Base-by-base conservation (phyloP, 1,140 invertebrate species). In the Bombus vancouverensis region DNA sequence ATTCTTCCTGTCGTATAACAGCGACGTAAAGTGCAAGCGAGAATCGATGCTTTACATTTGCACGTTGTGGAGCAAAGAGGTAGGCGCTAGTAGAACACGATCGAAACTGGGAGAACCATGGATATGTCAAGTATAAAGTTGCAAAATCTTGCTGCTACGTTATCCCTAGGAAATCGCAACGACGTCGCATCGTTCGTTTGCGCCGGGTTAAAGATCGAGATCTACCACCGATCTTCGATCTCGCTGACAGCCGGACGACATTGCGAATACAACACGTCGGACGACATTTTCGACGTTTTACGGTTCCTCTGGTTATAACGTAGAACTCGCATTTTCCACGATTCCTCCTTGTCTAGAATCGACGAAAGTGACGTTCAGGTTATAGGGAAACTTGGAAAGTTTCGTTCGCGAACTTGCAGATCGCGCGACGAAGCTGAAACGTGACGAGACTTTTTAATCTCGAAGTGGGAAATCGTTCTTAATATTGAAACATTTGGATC, bases 201-300 rank as follows among this genome's bases (percentile, higher is more conserved):
- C 59, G 28, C 28, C 59, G 65, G 32, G 8, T 66, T 8, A 1
- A 66, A 62, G 12, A 9, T 66, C 77, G 59, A 59, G 76, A 88
- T 80, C 76, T 66, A 85, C 57, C 83, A 44, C 8, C 66, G 53
- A 83, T 53, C 15, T 44, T 85, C 87, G 87, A 89, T 88, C 83
- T n/a, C 28, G 88, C 88, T 22, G 53, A 89, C 77, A 73, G 76
- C 87, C 82, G 74, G 79, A 88, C 82, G 83, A 88, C 78, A 74
- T 85, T 74, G 79, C 68, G 34, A 72, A 68, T n/a, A 34, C 34
- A 71, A 70, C n/a, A 74, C 57, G 68, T 65, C 70, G 80, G 71
- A 47, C 80, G 80, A 83, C 81, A 32, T 83, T 42, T 83, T 77
- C 81, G 73, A 32, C 42, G 32, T 59, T n/a, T 18, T 1, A 62